Percentiles rank a stretch among this genome's conserved stretches.
Evolutionary conservation across 2,113 vertebrate genomes (phyloP).

Genomic region (Nanorana parkeri): DNA sequence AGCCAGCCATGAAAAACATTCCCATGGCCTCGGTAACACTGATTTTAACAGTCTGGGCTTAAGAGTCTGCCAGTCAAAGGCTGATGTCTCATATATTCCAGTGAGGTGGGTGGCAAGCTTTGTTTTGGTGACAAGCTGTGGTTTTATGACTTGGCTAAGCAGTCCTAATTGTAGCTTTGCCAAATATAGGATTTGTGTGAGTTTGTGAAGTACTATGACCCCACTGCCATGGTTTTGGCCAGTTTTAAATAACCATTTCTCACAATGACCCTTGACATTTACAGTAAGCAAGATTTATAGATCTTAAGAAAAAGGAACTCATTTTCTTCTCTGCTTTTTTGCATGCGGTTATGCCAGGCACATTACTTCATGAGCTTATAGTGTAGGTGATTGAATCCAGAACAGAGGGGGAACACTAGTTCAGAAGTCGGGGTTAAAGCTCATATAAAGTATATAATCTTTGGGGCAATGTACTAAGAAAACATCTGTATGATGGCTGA

Average conservation of each 20-base stretch:
- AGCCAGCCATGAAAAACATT: background rate
- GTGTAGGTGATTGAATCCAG: background rate
- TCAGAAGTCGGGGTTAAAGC: too few species aligned
- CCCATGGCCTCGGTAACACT: background rate
- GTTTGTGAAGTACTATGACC: background rate
- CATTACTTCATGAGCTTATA: background rate
- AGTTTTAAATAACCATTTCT: background rate
- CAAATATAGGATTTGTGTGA: background rate
- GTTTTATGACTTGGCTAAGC: slow-evolving; percentile 14
- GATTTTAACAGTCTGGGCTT: background rate
- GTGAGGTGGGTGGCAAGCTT: background rate
- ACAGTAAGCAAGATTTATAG: slow-evolving; percentile 1
- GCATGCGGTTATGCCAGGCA: background rate
- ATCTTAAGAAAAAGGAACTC: background rate
- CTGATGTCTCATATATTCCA: slow-evolving; percentile 22
- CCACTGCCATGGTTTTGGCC: slow-evolving; percentile 5
- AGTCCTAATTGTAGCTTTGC: background rate
- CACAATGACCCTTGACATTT: slow-evolving; percentile 2
- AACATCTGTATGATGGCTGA: too few species aligned
- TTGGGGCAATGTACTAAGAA: too few species aligned
- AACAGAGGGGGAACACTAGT: background rate
- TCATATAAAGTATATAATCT: too few species aligned
- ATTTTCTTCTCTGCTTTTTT: background rate
- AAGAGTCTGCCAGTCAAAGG: background rate
- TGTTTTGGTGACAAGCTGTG: background rate